phyloP scores from a whole-genome alignment of 2,888 invertebrate genomes.

The Ophion obscuratus region DNA sequence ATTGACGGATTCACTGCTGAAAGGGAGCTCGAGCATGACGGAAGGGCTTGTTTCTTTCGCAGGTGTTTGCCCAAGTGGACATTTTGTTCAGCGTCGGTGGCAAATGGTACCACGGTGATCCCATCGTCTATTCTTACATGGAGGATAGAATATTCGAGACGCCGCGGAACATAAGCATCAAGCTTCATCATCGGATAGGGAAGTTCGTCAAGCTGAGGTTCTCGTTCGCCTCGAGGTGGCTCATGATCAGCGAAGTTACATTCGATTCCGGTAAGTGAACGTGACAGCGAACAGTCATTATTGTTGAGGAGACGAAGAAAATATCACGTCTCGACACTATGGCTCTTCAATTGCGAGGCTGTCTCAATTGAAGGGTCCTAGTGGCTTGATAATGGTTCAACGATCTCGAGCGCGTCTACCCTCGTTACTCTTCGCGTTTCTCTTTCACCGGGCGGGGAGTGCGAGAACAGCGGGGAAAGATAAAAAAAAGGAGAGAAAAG shows the following conservation, averaged over 20 bases:
- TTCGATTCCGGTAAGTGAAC: conserved; percentile 90
- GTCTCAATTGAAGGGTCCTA: conserved; percentile 33
- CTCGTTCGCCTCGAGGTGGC: conserved; percentile 93
- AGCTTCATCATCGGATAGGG: conserved; percentile 92
- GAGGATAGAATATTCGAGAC: conserved; percentile 92
- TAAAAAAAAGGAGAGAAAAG: conserved; percentile 45
- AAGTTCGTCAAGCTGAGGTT: conserved; percentile 92
- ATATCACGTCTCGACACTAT: conserved; percentile 23
- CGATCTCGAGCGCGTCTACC: conserved; percentile 30
- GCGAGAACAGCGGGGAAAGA: not conserved
- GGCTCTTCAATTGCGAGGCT: conserved; percentile 25
- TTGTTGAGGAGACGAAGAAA: conserved; percentile 7
- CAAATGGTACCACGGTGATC: conserved; percentile 90
- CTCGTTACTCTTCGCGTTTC: conserved; percentile 34
- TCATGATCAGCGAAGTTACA: conserved; percentile 95
- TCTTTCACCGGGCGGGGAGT: conserved; percentile 18
- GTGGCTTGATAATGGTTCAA: conserved; percentile 51
- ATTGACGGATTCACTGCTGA: not conserved
- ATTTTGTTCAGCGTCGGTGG: conserved; percentile 94
- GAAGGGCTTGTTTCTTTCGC: conserved; percentile 72
- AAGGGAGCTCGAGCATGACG: no score
- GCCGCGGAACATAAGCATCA: conserved; percentile 92
- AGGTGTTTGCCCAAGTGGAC: conserved; percentile 93
- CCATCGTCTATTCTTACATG: conserved; percentile 89
- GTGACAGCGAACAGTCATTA: conserved; percentile 1